Percentiles rank a stretch among this genome's conserved stretches.
Evolutionary conservation across 1,140 invertebrate genomes (phyloP).

Genomic region (Aphelinus atriplicis): DNA sequence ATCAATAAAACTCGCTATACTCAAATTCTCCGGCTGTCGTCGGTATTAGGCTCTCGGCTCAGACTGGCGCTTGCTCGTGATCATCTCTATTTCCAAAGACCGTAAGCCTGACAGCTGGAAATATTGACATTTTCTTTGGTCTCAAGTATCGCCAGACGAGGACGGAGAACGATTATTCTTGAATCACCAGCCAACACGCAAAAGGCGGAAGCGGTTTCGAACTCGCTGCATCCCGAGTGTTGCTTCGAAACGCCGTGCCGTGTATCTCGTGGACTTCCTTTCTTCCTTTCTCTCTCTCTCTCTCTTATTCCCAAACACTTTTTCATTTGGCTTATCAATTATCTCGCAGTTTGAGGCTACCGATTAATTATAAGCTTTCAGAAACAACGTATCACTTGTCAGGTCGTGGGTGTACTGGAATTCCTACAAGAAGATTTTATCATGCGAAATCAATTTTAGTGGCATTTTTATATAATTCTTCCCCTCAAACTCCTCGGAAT

Average conservation of each 20-base stretch:
- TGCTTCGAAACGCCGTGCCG: too few species aligned
- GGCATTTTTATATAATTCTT: too few species aligned
- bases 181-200: too few species aligned
- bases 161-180: neutral
- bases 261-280: too few species aligned
- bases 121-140: slow-evolving; percentile 24
- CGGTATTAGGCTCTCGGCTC: slow-evolving; percentile 11
- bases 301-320: slow-evolving; percentile 10
- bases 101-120: slow-evolving; percentile 27
- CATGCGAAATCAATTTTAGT: too few species aligned
- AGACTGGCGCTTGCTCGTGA: neutral
- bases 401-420: slow-evolving; percentile 10
- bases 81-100: slow-evolving; percentile 26
- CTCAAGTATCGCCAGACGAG: slow-evolving; percentile 15
- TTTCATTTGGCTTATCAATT: slow-evolving; percentile 36
- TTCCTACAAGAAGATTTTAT: neutral
- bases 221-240: too few species aligned
- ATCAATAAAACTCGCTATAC: slow-evolving; percentile 19
- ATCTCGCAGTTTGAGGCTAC: slow-evolving; percentile 53
- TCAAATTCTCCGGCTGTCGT: slow-evolving; percentile 25
- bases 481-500: too few species aligned
- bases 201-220: too few species aligned
- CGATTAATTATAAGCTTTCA: slow-evolving; percentile 51
- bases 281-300: too few species aligned
- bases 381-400: slow-evolving; percentile 20